phyloP scores from a whole-genome alignment of 2,113 vertebrate species.

The Jacana jacana region DNA sequence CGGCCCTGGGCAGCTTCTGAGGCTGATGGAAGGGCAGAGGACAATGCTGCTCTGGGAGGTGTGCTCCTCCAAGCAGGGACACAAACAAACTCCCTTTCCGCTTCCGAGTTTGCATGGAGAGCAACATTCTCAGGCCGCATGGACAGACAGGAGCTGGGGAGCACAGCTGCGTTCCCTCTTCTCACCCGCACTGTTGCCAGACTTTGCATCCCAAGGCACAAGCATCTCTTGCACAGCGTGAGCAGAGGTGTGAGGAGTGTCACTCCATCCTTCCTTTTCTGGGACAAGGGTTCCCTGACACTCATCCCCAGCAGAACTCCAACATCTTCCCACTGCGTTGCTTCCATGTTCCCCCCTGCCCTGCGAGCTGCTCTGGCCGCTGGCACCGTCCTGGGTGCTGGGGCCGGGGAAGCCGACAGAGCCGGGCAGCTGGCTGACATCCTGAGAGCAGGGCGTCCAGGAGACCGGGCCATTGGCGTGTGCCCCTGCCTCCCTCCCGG shows the following conservation, averaged over 20 bases:
- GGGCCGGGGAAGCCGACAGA: neutral
- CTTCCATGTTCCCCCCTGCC: neutral
- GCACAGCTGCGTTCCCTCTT: neutral
- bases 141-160: neutral
- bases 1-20: neutral
- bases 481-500: neutral
- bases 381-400: rapidly evolving
- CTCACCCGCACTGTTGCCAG: rapidly evolving
- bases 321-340: rapidly evolving
- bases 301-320: neutral
- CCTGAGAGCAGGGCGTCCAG: neutral
- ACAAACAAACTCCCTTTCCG: neutral
- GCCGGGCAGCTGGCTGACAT: neutral
- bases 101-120: neutral
- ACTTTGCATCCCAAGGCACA: neutral
- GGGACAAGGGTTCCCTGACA: neutral
- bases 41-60: neutral
- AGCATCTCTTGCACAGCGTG: neutral
- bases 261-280: neutral
- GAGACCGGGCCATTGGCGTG: rapidly evolving
- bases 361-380: rapidly evolving
- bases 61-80: neutral
- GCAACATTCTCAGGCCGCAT: rapidly evolving
- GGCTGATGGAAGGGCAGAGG: neutral
- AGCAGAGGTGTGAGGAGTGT: neutral